Conservation (phyloP, 2,113 vertebrate genomes). For the Rhizomys pruinosus region DNA sequence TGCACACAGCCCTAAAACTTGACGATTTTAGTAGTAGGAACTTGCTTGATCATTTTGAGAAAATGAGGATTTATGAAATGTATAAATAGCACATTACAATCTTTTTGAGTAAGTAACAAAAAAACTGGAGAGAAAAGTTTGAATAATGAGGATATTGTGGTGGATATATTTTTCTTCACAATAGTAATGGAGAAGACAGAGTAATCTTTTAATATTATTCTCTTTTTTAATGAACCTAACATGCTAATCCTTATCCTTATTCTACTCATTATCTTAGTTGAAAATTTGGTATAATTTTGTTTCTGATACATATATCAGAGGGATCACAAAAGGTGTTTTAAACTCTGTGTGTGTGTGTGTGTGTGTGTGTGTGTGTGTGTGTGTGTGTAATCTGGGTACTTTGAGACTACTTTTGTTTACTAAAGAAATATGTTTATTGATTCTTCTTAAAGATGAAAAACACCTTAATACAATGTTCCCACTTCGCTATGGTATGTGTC, state of each 20-base stretch:
- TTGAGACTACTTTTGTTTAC: no score
- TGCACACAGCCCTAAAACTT: neutral
- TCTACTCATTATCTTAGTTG: neutral
- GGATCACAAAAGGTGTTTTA: neutral
- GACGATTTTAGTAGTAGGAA: neutral
- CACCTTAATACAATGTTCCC: constrained; percentile 40
- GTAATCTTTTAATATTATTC: neutral
- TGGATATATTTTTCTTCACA: neutral
- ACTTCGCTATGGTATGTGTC: constrained; percentile 21
- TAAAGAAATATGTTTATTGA: no score
- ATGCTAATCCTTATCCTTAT: neutral
- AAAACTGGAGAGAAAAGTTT: neutral
- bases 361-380: no score
- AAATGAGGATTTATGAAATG: neutral
- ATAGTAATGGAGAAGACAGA: neutral
- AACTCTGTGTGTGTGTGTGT: no score
- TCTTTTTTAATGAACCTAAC: neutral
- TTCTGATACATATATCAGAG: neutral
- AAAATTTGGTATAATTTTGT: constrained; percentile 1
- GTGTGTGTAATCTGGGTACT: no score
- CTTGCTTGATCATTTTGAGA: neutral
- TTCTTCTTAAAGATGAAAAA: neutral
- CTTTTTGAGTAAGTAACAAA: constrained; percentile 14
- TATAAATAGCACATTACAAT: neutral
- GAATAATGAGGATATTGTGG: neutral